A percentile compares a stretch with the other conserved stretches of the same genome.
These are phyloP conservation scores for Enteromius anoplus DNA, from an alignment of 2,797 vertebrate species.

Conservation along the genomic window DNA sequence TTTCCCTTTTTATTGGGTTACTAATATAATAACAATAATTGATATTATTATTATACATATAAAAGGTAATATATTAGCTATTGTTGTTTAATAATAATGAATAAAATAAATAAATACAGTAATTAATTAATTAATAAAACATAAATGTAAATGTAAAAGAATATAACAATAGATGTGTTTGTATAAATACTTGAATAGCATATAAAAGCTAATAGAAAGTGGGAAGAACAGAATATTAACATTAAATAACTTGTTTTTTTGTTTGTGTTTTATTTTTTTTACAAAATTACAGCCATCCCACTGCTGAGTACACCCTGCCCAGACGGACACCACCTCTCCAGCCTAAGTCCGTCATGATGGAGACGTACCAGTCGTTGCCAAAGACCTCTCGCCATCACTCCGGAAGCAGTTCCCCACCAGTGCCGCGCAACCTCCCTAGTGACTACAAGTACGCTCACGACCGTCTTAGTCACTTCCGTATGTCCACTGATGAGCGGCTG, in stretches of 20 bases:
- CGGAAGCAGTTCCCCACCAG: conserved; percentile 81
- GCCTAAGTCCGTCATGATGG: conserved; percentile 76
- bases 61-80: neutral
- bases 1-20: neutral
- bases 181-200: neutral
- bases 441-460: conserved; percentile 99
- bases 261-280: neutral
- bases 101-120: no score
- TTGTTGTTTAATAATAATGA: neutral
- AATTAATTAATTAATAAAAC: neutral
- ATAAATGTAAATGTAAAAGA: neutral
- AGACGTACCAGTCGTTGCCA: conserved; percentile 91
- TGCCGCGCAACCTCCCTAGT: conserved; percentile 85
- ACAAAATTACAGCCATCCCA: conserved; percentile 64
- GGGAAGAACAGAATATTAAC: neutral
- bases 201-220: neutral
- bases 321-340: conserved; percentile 85
- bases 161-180: neutral
- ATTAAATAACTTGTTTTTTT: neutral
- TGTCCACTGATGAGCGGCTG: conserved; percentile 92
- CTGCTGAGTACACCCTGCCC: conserved; percentile 83
- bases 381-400: conserved; percentile 85
- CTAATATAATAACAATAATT: neutral
- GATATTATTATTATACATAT: no score
- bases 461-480: conserved; percentile 94